A percentile compares a stretch with the other conserved stretches of the same genome.
Conservation (phyloP, 2,888 invertebrate genomes). For the Ennomos erosarius region DNA sequence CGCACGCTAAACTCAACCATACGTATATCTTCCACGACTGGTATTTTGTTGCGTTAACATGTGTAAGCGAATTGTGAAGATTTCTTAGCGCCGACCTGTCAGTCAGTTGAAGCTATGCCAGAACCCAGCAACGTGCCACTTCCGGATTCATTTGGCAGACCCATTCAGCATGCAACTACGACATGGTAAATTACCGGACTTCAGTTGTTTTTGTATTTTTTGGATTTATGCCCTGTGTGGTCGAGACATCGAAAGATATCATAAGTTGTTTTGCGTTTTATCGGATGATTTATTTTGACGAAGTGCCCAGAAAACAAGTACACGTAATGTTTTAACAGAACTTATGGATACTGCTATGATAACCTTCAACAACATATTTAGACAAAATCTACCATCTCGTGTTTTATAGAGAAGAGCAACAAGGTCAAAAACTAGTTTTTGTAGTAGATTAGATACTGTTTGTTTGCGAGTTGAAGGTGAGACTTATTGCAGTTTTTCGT, state of each 20-base stretch:
- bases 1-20: constrained; percentile 34
- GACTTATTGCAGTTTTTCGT: constrained; percentile 18
- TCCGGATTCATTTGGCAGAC: constrained; percentile 56
- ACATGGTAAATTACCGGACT: constrained; percentile 15
- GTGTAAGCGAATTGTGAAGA: constrained; percentile 32
- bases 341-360: too few relatives aligned
- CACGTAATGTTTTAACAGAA: too few relatives aligned
- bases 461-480: constrained; percentile 14
- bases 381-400: background rate
- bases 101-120: constrained; percentile 59
- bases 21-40: constrained; percentile 5
- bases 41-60: constrained; percentile 14
- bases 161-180: constrained; percentile 19
- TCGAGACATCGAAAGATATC: background rate
- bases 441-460: constrained; percentile 2
- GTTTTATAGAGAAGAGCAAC: constrained; percentile 3
- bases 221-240: constrained; percentile 7
- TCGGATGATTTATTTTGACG: too few relatives aligned
- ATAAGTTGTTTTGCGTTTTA: too few relatives aligned
- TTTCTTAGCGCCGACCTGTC: constrained; percentile 51
- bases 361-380: too few relatives aligned
- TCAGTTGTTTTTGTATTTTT: constrained; percentile 17
- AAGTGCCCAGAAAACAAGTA: too few relatives aligned
- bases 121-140: constrained; percentile 40
- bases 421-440: constrained; percentile 17